A percentile compares a stretch with the other conserved stretches of the same genome.
Conservation (phyloP, 2,888 invertebrate species). For the Slavum lentiscoides region DNA sequence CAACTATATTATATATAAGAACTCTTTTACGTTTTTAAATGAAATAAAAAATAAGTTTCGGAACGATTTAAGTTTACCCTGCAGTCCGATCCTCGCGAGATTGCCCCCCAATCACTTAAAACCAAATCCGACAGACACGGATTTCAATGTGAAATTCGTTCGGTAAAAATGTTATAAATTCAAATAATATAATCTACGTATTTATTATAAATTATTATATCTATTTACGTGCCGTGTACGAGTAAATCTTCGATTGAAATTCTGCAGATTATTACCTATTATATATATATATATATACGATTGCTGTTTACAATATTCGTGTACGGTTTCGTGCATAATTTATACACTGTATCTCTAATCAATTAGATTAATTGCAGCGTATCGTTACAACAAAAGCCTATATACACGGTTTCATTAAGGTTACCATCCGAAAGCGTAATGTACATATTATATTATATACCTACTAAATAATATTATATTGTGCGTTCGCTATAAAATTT, state of each 20-base stretch:
- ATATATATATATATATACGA: too few species aligned
- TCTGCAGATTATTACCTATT: neutral
- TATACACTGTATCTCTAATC: neutral
- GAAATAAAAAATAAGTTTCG: neutral
- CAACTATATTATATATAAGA: conserved; percentile 4
- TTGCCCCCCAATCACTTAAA: too few species aligned
- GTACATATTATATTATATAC: too few species aligned
- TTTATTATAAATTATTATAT: too few species aligned
- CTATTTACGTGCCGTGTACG: too few species aligned
- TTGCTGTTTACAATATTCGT: neutral
- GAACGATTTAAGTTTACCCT: too few species aligned
- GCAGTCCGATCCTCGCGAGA: too few species aligned
- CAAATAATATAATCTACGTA: too few species aligned
- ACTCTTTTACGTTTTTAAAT: conserved; percentile 19
- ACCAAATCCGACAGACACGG: too few species aligned
- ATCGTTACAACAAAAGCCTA: neutral
- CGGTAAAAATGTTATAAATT: too few species aligned
- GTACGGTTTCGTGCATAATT: neutral
- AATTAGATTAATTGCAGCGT: neutral
- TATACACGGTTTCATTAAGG: neutral
- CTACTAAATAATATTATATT: neutral
- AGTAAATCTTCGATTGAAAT: neutral
- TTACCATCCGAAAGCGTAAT: neutral
- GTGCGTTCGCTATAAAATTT: neutral
- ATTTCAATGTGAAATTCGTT: too few species aligned